phyloP scores from a whole-genome alignment of 2,113 vertebrate species.

The Plecturocebus donacophilus region DNA sequence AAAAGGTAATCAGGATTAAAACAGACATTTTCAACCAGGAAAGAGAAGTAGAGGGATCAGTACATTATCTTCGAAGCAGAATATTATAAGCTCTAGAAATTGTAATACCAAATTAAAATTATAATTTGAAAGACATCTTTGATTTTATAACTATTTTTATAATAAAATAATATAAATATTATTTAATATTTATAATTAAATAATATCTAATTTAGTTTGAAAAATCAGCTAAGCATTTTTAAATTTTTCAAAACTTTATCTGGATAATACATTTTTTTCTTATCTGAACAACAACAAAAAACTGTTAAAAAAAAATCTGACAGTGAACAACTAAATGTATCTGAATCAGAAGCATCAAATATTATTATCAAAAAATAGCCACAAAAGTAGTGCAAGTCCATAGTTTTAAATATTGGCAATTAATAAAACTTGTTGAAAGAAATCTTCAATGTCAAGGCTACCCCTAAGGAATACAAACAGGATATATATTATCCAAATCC shows the following conservation, averaged over 20 bases:
- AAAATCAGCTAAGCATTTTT: background rate
- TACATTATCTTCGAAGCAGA: background rate
- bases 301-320: background rate
- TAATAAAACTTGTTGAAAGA: slow-evolving; percentile 4
- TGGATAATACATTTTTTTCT: background rate
- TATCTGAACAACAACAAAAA: background rate
- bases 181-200: background rate
- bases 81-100: background rate
- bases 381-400: background rate
- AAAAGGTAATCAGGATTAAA: background rate
- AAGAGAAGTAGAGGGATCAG: background rate
- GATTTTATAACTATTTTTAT: slow-evolving; percentile 24
- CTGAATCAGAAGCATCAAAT: background rate
- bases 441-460: background rate
- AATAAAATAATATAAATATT: no score
- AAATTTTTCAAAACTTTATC: background rate
- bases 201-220: background rate
- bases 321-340: background rate
- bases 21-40: background rate
- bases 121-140: background rate
- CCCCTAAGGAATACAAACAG: background rate
- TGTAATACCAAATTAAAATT: background rate
- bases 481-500: background rate
- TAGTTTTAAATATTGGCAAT: background rate
- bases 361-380: background rate